Base-by-base conservation (phyloP, 2,888 invertebrate species). In the Coleophora deauratella region DNA sequence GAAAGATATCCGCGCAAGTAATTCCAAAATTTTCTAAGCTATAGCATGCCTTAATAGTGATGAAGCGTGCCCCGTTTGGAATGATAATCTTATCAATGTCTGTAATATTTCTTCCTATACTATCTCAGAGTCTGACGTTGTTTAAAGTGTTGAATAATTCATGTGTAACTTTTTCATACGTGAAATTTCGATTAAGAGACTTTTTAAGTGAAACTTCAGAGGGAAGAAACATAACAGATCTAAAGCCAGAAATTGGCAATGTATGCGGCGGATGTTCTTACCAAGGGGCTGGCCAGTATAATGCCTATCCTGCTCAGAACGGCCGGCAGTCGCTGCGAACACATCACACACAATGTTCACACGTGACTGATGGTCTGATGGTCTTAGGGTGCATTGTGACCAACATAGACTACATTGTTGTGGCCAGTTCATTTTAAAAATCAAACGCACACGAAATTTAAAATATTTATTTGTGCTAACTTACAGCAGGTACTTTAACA, bases 231-330 rank as follows among this genome's bases (percentile, higher is more conserved):
- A 76, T 68, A 69, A 62, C 70, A 73, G 71, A 62, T 44, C 57
- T 66, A 33, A 14, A 54, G 68, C 66, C 48, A 72, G 79, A 76
- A 64, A 62, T 79, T 82, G 84, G 82, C 84, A 76, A 75, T 81
- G 81, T 70, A 67, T 63, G 72, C 63, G 82, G 85, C 85, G 77
- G 74, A 76, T 67, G 61, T 78, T 81, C 95, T 95, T 95, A 95
- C 94, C 94, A 95, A 91, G 88, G 95, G 94, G 91, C 93, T 94
- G 91, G 94, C 94, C 92, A 95, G 93, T 90, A 95, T 93, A 88
- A 95, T 93, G 92, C 95, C 95, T 92, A 95, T 94, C 91, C 95
- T 92, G 93, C 93, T 94, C 91, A 95, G 93, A 88, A 95, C 94
- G 90, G 94, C 94, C 89, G 95, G 95, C 89, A 95, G 93, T 89